These are phyloP conservation scores for Drosophila kepulauana DNA, from an alignment of 1,140 invertebrate genomes.

Conservation along the genomic window DNA sequence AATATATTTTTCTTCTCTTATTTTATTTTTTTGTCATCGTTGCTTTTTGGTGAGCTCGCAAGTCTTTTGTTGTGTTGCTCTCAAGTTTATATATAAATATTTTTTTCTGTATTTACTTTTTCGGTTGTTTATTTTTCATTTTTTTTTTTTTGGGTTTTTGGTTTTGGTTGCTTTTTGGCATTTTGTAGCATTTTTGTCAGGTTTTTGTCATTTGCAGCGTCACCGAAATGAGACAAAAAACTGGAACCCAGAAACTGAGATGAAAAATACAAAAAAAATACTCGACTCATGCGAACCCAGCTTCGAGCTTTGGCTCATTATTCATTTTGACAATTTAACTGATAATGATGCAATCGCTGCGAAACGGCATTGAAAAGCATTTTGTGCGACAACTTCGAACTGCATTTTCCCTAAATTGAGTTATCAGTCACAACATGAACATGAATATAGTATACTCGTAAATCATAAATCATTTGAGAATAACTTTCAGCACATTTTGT, in stretches of 20 bases:
- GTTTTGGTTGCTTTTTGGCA: constrained; percentile 45
- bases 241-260: constrained; percentile 37
- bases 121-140: constrained; percentile 1
- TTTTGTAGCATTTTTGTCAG: constrained; percentile 73
- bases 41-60: not conserved
- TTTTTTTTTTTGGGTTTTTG: constrained; percentile 1
- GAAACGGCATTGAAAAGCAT: constrained; percentile 75
- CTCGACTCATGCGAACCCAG: constrained; percentile 44
- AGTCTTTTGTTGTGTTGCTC: constrained; percentile 34
- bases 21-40: not conserved
- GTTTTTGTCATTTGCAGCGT: constrained; percentile 76
- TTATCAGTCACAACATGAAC: constrained; percentile 24
- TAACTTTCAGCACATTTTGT: constrained; percentile 64
- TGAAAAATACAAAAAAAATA: not conserved
- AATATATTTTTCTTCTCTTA: constrained; percentile 1
- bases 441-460: constrained; percentile 13
- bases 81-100: constrained; percentile 24
- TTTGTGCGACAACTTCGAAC: constrained; percentile 51
- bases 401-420: constrained; percentile 30
- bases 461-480: constrained; percentile 17
- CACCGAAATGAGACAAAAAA: constrained; percentile 61
- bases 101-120: constrained; percentile 26
- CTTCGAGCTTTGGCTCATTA: constrained; percentile 64
- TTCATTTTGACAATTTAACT: constrained; percentile 84
- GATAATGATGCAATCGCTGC: constrained; percentile 81